Evolutionary conservation across 2,113 vertebrate species (phyloP), one percentile per base, ranked within the genome.

Genomic region (Pteruthius melanotis): DNA sequence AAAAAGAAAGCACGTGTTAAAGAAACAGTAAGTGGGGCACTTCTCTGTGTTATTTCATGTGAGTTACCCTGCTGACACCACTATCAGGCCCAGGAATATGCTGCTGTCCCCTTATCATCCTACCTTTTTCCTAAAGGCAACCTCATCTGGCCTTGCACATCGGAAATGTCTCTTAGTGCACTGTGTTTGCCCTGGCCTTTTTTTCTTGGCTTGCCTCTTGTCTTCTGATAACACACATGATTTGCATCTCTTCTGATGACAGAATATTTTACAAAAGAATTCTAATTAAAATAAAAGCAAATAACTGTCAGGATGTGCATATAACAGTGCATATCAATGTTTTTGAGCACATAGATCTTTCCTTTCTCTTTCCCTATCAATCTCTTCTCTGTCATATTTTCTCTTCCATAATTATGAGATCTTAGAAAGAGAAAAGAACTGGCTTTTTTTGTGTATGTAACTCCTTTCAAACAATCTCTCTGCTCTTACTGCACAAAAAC

Each of bases 221-320:
- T 61, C 52, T 85, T 54, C 35, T 56, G 37, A 68, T 16, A 90
- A 33, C 28, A 60, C 11, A 35, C 14, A 27, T 19, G 24, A 64
- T 39, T 91, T 91, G 1, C 27, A 49, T 49, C 40, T 83, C 30
- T n/a, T 69, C 53, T 79, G 40, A 65, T 52, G 44, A 72, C 31
- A 88, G 35, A 81, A 47, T 72, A 83, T 45, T 70, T 64, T 53
- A 44, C 7, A 1, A 65, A 57, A 85, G 77, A 69, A 4, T 14
- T 18, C 53, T 76, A 79, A 88, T 80, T 83, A 91, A 87, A 93
- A 75, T 47, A 50, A 91, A 92, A 93, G 13, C 3, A 84, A 82
- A 30, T 47, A 88, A 7, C 37, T 69, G 59, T 61, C 76, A 94
- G 74, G 37, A 65, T 4, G 7, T 7, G 11, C 21, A 76, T 8